Percentiles rank a stretch among this genome's conserved stretches.
phyloP scores from a whole-genome alignment of 2,113 vertebrate genomes.

The Brachirus orientalis region DNA sequence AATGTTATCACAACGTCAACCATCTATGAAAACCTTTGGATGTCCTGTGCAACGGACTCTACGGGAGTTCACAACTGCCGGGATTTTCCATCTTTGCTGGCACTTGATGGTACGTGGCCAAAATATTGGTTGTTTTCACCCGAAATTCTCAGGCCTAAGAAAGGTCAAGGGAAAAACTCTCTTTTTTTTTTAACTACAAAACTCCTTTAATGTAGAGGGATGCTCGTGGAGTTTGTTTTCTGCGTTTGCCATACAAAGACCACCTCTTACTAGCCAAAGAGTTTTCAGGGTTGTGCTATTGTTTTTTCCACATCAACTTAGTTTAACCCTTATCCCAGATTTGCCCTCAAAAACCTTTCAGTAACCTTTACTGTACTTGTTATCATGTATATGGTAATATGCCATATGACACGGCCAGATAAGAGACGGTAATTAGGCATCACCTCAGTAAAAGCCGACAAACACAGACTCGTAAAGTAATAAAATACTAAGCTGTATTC shows the following conservation, averaged over 20 bases:
- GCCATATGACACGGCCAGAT: slow-evolving; percentile 8
- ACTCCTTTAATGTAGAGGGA: too few species aligned
- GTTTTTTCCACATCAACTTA: not conserved
- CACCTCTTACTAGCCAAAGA: too few species aligned
- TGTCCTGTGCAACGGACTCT: slow-evolving; percentile 87
- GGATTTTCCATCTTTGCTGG: slow-evolving; percentile 88
- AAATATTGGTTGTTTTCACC: not conserved
- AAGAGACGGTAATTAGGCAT: not conserved
- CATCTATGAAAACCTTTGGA: slow-evolving; percentile 89
- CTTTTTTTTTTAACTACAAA: too few species aligned
- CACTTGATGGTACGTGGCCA: slow-evolving; percentile 81
- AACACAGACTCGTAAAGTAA: not conserved
- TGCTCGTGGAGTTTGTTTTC: too few species aligned
- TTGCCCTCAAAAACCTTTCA: not conserved
- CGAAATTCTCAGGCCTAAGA: not conserved
- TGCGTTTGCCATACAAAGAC: not conserved
- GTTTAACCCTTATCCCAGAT: not conserved
- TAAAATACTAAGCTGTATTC: too few species aligned
- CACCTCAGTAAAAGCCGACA: slow-evolving; percentile 18
- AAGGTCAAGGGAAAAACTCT: too few species aligned
- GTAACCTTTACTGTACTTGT: not conserved
- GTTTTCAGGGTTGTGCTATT: not conserved
- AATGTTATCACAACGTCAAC: slow-evolving; percentile 87
- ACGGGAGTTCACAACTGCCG: slow-evolving; percentile 87
- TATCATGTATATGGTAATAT: slow-evolving; percentile 5